Evolutionary conservation across 2,888 invertebrate genomes (phyloP).

Genomic region (Ormyrus thymus): DNA sequence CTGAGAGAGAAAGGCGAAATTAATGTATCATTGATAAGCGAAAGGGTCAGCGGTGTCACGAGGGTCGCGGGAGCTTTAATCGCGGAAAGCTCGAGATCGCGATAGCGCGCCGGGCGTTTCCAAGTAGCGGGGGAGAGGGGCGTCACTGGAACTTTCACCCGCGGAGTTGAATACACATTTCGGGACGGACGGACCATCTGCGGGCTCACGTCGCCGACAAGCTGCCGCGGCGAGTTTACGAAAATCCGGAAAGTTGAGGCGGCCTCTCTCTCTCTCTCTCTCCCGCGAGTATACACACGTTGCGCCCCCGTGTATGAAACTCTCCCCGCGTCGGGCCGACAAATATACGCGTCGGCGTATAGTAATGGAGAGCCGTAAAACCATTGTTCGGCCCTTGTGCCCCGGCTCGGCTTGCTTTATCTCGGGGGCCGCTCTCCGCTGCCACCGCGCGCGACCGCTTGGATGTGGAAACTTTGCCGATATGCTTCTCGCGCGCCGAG

Average conservation of each 20-base stretch:
- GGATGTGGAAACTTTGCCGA: conserved; percentile 46
- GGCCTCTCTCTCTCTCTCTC: not conserved
- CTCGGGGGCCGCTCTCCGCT: conserved; percentile 1
- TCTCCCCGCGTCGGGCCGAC: not conserved
- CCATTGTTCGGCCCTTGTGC: conserved; percentile 38
- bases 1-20: conserved; percentile 33
- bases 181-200: conserved; percentile 55
- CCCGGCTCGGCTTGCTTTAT: conserved; percentile 28
- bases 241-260: conserved; percentile 50
- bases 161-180: conserved; percentile 44
- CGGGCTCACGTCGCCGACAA: conserved; percentile 55
- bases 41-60: conserved; percentile 4
- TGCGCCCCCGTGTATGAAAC: not conserved
- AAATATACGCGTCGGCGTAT: conserved; percentile 15
- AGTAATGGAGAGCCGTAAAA: conserved; percentile 41
- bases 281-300: not conserved
- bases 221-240: conserved; percentile 55
- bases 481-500: conserved; percentile 1
- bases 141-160: conserved; percentile 55
- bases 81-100: conserved; percentile 23
- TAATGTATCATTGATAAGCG: conserved; percentile 38
- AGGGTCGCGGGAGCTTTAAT: conserved; percentile 29
- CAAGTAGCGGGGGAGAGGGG: conserved; percentile 5
- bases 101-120: conserved; percentile 7
- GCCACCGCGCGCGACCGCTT: not conserved